Evolutionary conservation across 2,888 invertebrate genomes (phyloP).

Genomic region (Horisme vitalbata): DNA sequence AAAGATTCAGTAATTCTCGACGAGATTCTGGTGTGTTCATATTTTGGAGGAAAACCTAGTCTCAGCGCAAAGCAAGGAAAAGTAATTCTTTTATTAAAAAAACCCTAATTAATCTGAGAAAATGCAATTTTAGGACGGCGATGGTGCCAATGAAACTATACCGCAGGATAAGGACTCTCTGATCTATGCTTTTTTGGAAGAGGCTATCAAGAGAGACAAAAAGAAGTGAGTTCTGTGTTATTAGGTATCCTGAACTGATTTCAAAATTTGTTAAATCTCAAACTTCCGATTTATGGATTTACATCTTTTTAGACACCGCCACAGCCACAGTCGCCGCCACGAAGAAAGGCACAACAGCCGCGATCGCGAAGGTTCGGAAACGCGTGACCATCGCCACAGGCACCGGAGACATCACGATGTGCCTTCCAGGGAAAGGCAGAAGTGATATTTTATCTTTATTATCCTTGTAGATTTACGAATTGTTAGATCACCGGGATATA

Average conservation of each 20-base stretch:
- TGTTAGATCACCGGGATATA: too few species aligned
- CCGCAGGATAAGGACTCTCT: constrained; percentile 68
- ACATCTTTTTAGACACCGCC: constrained; percentile 49
- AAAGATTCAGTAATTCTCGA: too few species aligned
- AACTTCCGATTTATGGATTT: not conserved
- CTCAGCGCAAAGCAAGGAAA: too few species aligned
- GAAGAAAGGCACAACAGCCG: constrained; percentile 47
- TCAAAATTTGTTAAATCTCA: too few species aligned
- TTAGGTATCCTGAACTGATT: too few species aligned
- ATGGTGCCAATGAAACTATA: constrained; percentile 42
- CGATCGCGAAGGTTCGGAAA: constrained; percentile 43
- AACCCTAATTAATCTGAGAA: too few species aligned
- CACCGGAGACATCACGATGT: constrained; percentile 51
- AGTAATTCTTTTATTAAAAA: too few species aligned
- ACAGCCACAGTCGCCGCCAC: constrained; percentile 51
- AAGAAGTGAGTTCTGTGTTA: constrained; percentile 55
- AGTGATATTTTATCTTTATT: too few species aligned
- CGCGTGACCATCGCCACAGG: constrained; percentile 46
- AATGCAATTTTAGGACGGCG: constrained; percentile 20
- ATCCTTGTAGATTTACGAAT: too few species aligned
- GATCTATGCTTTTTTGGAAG: constrained; percentile 70
- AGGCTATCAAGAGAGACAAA: constrained; percentile 70
- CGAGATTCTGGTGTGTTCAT: too few species aligned
- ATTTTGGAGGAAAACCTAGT: too few species aligned
- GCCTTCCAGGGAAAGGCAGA: constrained; percentile 46